A percentile compares a stretch with the other conserved stretches of the same genome.
Evolutionary conservation across 2,888 invertebrate genomes (phyloP).

Genomic region (Linyphia triangularis): DNA sequence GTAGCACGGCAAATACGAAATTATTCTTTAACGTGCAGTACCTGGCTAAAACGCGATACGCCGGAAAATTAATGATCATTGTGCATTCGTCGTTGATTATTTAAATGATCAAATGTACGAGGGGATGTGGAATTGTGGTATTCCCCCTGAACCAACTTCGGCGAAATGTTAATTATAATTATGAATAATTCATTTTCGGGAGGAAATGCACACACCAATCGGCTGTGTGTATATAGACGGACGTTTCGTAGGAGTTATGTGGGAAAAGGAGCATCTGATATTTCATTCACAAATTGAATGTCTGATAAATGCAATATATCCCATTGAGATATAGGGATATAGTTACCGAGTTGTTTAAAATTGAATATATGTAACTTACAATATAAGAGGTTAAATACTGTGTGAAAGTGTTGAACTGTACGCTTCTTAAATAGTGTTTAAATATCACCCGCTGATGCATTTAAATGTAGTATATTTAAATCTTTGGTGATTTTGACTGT

Average conservation of each 20-base stretch:
- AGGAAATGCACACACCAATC: background rate
- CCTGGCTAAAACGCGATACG: background rate
- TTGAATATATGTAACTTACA: background rate
- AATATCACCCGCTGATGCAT: too few relatives aligned
- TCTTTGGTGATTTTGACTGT: too few relatives aligned
- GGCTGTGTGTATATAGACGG: background rate
- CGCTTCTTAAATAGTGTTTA: too few relatives aligned
- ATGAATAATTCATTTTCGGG: constrained; percentile 19
- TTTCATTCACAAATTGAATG: background rate
- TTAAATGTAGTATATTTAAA: too few relatives aligned
- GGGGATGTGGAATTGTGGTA: background rate
- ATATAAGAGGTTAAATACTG: background rate
- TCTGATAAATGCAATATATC: background rate
- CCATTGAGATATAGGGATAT: background rate
- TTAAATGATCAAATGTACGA: constrained; percentile 6
- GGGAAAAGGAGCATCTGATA: background rate
- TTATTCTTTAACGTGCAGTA: background rate
- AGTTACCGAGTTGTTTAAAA: background rate
- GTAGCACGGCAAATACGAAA: too few relatives aligned
- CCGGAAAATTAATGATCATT: constrained; percentile 16
- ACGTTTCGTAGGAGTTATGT: too few relatives aligned
- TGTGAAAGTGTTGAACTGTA: too few relatives aligned
- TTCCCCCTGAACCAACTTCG: background rate
- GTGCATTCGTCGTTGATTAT: constrained; percentile 17
- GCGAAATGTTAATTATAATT: background rate